Evolutionary conservation across 2,113 vertebrate species (phyloP), one percentile per base, ranked within the genome.

Genomic region (Odontesthes bonariensis): DNA sequence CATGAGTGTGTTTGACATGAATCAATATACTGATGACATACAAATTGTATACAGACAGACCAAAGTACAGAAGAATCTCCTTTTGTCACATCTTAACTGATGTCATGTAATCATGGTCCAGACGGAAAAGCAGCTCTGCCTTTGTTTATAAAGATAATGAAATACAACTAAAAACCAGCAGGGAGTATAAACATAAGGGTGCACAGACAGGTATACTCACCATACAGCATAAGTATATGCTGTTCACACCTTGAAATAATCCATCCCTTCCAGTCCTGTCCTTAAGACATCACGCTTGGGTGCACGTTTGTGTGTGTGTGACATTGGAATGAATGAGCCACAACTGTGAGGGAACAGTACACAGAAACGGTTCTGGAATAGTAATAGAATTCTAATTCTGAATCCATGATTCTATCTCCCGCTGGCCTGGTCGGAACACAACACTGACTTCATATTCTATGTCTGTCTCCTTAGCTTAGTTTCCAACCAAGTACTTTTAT

Each of bases 351-450:
- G 62, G 62, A 46, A 46, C 59, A 74, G 61, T 51, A 54, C 56
- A 74, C 69, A 88, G 63, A 79, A 84, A 55, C 68, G 40, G 32
- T 8, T 79, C 79, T 86, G 77, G 62, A 83, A 85, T 68, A 76
- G 52, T 22, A 78, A 64, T 88, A 49, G 13, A 64, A 56, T 16
- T 66, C 46, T 78, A 69, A 73, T 60, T 73, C 17, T 53, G 73
- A 85, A 38, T 60, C 60, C 64, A 87, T 84, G 85, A 79, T 70
- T 56, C 53, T 55, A 31, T 77, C 66, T 32, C 67, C 69, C 75
- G 44, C 68, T 69, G 22, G 32, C 49, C 11, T 3, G 22, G 69
- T 62, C 56, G 54, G 55, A 64, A 61, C 33, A 69, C 5, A 55
- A 23, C n/a, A 12, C 44, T 91, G 86, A 89, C 77, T 56, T 88